Percentiles rank a stretch among this genome's conserved stretches.
phyloP scores from a whole-genome alignment of 2,797 vertebrate genomes.

The Poecilia wingei region DNA sequence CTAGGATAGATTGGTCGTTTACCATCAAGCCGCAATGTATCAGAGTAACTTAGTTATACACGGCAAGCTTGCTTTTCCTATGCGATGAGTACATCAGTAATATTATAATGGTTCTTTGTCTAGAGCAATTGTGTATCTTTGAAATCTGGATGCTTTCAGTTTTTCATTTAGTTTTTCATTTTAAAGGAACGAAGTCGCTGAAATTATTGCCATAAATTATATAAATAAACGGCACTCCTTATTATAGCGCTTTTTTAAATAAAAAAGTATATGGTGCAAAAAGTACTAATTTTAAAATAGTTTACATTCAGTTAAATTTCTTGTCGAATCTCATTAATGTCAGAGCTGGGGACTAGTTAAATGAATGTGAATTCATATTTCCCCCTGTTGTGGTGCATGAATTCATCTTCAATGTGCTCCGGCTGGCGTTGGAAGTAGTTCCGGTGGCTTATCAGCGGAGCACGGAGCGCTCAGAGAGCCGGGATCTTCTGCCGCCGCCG shows the following conservation, averaged over 20 bases:
- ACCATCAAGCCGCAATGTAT: not conserved
- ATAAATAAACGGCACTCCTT: not conserved
- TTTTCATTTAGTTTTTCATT: not conserved
- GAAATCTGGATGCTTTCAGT: not conserved
- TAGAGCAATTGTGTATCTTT: not conserved
- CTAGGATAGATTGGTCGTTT: not conserved
- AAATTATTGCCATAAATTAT: not conserved
- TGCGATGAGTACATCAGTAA: slow-evolving; percentile 1
- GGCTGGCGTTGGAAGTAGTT: slow-evolving; percentile 83
- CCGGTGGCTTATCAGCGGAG: slow-evolving; percentile 73
- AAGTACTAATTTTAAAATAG: not conserved
- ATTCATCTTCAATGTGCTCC: slow-evolving; percentile 78
- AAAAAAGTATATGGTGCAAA: not conserved
- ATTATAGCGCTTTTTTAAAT: not conserved
- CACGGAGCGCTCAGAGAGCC: slow-evolving; percentile 49
- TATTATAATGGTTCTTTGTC: not conserved
- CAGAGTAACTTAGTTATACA: not conserved
- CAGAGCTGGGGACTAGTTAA: slow-evolving; percentile 70
- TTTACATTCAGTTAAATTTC: not conserved
- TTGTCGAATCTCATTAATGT: slow-evolving; percentile 31
- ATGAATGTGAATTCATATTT: slow-evolving; percentile 62
- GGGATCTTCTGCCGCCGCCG: slow-evolving; percentile 42
- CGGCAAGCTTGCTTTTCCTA: not conserved
- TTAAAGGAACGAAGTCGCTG: not conserved
- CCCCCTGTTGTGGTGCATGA: slow-evolving; percentile 70